Evolutionary conservation across 2,797 vertebrate genomes (phyloP), one percentile per base, ranked within the genome.

Genomic region (Enteromius treurensis): DNA sequence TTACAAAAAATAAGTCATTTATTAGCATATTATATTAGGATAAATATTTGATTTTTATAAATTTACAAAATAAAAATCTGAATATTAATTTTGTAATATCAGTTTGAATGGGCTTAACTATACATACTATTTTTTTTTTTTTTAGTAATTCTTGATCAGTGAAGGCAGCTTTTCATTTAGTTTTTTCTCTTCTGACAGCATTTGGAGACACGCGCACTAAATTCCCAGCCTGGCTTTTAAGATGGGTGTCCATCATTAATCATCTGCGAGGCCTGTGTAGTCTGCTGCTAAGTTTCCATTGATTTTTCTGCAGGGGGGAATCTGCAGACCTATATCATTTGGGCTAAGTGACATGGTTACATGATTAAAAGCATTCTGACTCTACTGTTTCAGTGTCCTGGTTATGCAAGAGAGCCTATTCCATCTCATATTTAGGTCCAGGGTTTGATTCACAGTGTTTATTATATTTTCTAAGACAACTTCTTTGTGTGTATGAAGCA

Each of bases 271-370:
- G 42, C 76, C 76, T 82, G 76, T 77, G 84, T 82, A 58, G 34
- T 84, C 71, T 64, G 58, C 71, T 82, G 64, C 82, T 88, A 81
- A 85, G 84, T 85, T 86, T 53, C 29, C 26, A 85, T 86, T 85
- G 79, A 82, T 86, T 81, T 80, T 64, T 14, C 77, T 79, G 75
- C 58, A 69, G 37, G 65, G 37, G 45, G 58, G 40, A 82, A 81
- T 86, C 77, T 67, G 74, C 55, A 68, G 42, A 70, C 34, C 23
- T 65, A 6, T 49, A 67, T 67, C 53, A 69, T 70, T 70, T 55
- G 53, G 8, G 58, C 29, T 69, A 76, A 67, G 62, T 75, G 71
- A 77, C 60, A 82, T 45, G 42, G 70, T 47, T 37, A 45, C 42
- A 14, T 53, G 51, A 37, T 23, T 80, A 76, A 86, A 84, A 81